Conservation (phyloP, 2,888 invertebrate species). For the Sarcophaga caerulescens region DNA sequence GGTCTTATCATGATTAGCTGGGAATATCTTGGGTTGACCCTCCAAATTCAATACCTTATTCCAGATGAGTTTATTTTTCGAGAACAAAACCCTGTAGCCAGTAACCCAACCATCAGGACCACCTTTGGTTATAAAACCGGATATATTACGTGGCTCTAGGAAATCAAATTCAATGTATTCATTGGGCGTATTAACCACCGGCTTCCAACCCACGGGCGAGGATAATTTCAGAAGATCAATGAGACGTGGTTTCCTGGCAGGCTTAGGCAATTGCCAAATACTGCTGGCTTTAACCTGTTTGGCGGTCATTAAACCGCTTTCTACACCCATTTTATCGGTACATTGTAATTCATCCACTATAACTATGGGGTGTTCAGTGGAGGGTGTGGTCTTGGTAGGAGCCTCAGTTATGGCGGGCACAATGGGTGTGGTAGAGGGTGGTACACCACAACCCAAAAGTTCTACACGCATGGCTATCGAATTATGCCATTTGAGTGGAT, state of each 20-base stretch:
- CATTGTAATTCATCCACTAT: constrained; percentile 81
- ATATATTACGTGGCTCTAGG: constrained; percentile 87
- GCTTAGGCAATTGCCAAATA: constrained; percentile 74
- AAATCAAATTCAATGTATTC: constrained; percentile 91
- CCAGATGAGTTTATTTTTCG: constrained; percentile 87
- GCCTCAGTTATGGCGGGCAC: constrained; percentile 29
- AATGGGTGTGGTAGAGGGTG: constrained; percentile 43
- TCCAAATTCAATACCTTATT: constrained; percentile 84
- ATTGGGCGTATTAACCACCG: constrained; percentile 85
- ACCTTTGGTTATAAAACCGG: constrained; percentile 89
- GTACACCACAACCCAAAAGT: constrained; percentile 86
- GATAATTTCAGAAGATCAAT: constrained; percentile 78
- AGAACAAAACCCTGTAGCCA: constrained; percentile 88
- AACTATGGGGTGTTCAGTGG: constrained; percentile 48
- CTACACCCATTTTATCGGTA: constrained; percentile 88
- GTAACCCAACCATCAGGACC: constrained; percentile 88
- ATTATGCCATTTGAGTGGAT: constrained; percentile 89
- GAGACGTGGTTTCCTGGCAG: constrained; percentile 74
- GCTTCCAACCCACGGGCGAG: constrained; percentile 84
- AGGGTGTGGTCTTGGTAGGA: constrained; percentile 21
- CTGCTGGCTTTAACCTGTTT: constrained; percentile 83
- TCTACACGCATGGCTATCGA: constrained; percentile 87
- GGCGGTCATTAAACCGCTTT: constrained; percentile 84
- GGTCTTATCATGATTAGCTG: constrained; percentile 87
- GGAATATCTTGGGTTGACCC: constrained; percentile 84